phyloP scores from a whole-genome alignment of 2,113 vertebrate species.

The Hyla sarda region DNA sequence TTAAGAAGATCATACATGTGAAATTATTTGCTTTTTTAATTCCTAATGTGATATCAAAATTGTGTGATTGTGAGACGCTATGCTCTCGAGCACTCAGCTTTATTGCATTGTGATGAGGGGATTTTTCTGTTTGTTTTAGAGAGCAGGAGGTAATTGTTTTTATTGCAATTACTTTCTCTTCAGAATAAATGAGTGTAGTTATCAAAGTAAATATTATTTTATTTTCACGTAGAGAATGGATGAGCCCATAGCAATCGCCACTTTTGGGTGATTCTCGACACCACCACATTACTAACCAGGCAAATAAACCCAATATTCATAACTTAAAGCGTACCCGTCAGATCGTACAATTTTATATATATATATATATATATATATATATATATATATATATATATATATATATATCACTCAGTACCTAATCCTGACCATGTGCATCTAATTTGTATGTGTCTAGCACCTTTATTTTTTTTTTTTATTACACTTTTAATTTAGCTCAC shows the following conservation, averaged over 20 bases:
- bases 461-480: too few species aligned
- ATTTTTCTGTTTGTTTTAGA: constrained; percentile 49
- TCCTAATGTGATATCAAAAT: constrained; percentile 49
- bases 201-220: background rate
- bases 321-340: too few species aligned
- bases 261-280: background rate
- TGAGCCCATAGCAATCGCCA: background rate
- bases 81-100: constrained; percentile 43
- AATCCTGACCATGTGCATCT: too few species aligned
- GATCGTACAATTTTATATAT: too few species aligned
- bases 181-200: background rate
- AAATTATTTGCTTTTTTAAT: constrained; percentile 46
- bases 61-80: constrained; percentile 20
- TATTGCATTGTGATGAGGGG: constrained; percentile 54
- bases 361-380: too few species aligned
- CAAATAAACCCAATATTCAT: too few species aligned
- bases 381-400: too few species aligned
- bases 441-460: too few species aligned
- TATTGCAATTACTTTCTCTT: constrained; percentile 14
- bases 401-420: too few species aligned
- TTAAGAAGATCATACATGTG: constrained; percentile 52
- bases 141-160: constrained; percentile 43
- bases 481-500: too few species aligned
- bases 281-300: background rate
- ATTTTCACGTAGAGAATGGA: background rate